Percentiles rank a stretch among this genome's conserved stretches.
Conservation (phyloP, 2,113 vertebrate genomes). For the Xenopus tropicalis region DNA sequence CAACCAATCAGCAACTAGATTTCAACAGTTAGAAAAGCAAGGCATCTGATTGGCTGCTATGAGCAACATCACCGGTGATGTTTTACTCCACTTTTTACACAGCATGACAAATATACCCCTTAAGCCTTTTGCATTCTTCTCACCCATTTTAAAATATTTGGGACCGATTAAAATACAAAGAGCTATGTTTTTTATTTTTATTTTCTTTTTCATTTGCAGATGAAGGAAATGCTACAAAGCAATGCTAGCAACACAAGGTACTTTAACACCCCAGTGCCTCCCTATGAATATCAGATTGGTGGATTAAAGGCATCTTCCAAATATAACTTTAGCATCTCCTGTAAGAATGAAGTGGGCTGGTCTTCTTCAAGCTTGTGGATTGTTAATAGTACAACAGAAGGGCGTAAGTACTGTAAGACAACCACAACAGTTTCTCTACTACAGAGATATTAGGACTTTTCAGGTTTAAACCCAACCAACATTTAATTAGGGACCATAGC, state of each 20-base stretch:
- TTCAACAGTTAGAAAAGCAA: too few species aligned
- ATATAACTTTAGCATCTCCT: slow-evolving; percentile 82
- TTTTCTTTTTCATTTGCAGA: slow-evolving; percentile 58
- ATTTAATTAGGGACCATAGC: too few species aligned
- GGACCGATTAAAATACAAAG: too few species aligned
- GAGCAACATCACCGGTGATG: too few species aligned
- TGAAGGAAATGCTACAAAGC: slow-evolving; percentile 63
- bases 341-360: slow-evolving; percentile 82
- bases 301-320: slow-evolving; percentile 75
- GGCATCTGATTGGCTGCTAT: too few species aligned
- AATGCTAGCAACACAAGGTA: slow-evolving; percentile 51
- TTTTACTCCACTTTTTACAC: too few species aligned
- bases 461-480: too few species aligned
- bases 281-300: slow-evolving; percentile 67
- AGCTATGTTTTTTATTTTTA: too few species aligned
- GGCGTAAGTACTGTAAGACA: slow-evolving; percentile 68
- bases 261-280: slow-evolving; percentile 68
- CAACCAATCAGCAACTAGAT: too few species aligned
- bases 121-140: too few species aligned
- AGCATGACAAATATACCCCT: too few species aligned
- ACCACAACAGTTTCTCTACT: neutral
- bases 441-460: neutral
- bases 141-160: too few species aligned
- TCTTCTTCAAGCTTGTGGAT: slow-evolving; percentile 71
- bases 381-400: slow-evolving; percentile 80